A percentile compares a stretch with the other conserved stretches of the same genome.
phyloP scores from a whole-genome alignment of 2,888 invertebrate species.

The Asteroscopus sphinx region DNA sequence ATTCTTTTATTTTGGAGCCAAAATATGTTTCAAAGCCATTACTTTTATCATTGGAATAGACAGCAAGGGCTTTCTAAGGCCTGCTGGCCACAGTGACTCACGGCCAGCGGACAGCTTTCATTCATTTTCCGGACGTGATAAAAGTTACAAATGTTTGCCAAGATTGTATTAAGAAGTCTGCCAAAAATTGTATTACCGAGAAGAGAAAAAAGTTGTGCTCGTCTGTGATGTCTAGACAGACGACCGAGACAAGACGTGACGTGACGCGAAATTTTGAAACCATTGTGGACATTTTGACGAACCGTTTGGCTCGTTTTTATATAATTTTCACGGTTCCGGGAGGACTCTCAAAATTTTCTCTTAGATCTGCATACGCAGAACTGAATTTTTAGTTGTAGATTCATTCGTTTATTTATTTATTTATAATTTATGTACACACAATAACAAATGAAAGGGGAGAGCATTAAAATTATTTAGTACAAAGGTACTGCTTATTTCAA shows the following conservation, averaged over 20 bases:
- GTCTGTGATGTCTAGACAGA: conserved; percentile 82
- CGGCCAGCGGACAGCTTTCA: conserved; percentile 83
- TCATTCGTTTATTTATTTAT: too few relatives aligned
- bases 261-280: conserved; percentile 69
- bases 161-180: conserved; percentile 81
- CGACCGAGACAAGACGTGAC: conserved; percentile 80
- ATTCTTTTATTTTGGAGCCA: too few relatives aligned
- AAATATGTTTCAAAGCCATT: too few relatives aligned
- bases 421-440: too few relatives aligned
- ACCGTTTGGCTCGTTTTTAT: conserved; percentile 48
- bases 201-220: conserved; percentile 79
- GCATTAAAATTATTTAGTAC: too few relatives aligned
- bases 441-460: too few relatives aligned
- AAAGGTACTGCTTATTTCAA: too few relatives aligned
- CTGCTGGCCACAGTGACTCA: conserved; percentile 71
- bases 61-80: conserved; percentile 71
- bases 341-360: conserved; percentile 5
- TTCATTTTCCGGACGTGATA: conserved; percentile 84
- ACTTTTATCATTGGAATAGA: conserved; percentile 52
- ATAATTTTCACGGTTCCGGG: conserved; percentile 18
- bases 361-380: conserved; percentile 4
- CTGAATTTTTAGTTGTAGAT: background rate
- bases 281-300: conserved; percentile 56
- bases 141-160: conserved; percentile 84
- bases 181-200: conserved; percentile 87